Evolutionary conservation across 2,888 invertebrate species (phyloP).

Genomic region (Drosophila incognita): DNA sequence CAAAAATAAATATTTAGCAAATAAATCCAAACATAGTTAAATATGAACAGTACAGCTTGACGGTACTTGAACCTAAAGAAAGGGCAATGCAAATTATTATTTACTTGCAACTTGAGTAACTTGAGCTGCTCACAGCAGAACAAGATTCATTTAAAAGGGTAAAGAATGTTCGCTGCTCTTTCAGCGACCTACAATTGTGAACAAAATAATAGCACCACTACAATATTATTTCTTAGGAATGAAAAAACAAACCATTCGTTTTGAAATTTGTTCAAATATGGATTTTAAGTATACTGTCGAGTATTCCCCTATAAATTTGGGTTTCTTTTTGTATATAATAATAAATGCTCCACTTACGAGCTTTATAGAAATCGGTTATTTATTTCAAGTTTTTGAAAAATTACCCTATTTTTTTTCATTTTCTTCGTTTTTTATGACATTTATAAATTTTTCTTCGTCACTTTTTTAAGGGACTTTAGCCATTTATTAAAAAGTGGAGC

Average conservation of each 20-base stretch:
- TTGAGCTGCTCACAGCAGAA: not conserved
- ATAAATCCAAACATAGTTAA: not conserved
- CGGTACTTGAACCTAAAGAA: not conserved
- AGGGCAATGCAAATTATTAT: not conserved
- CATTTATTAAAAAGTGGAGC: not conserved
- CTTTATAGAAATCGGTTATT: not conserved
- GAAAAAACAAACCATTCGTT: not conserved
- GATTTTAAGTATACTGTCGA: not conserved
- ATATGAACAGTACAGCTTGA: not conserved
- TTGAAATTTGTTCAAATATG: not conserved
- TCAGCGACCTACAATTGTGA: not conserved
- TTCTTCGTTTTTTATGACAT: not conserved
- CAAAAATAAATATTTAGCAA: conserved; percentile 14
- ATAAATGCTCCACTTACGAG: not conserved
- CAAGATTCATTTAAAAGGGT: not conserved
- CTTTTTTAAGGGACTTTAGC: not conserved
- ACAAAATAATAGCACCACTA: not conserved
- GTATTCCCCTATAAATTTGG: not conserved
- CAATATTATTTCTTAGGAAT: not conserved
- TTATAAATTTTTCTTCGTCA: not conserved
- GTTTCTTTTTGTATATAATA: not conserved
- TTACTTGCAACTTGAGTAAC: not conserved
- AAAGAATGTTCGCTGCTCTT: conserved; percentile 32
- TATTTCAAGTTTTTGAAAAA: not conserved
- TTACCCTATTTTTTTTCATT: not conserved